Conservation (phyloP, 2,888 invertebrate species). For the Andrena hattorfiana region DNA sequence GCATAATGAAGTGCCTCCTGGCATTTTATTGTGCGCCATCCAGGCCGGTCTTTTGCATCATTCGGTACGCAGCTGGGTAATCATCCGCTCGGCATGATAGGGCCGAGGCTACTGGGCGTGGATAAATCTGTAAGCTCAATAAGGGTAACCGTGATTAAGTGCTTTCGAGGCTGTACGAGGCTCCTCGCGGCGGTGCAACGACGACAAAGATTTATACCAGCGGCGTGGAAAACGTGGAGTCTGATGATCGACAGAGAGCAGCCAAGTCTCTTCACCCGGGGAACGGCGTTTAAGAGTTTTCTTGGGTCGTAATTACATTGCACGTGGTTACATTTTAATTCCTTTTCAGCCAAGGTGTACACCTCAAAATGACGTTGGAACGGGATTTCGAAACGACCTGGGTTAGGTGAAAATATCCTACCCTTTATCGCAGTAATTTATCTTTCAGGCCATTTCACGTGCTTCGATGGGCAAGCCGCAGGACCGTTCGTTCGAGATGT, state of each 20-base stretch:
- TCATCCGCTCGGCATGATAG: constrained; percentile 81
- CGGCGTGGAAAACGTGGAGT: constrained; percentile 56
- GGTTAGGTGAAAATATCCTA: constrained; percentile 10
- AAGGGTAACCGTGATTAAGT: constrained; percentile 78
- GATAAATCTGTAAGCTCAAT: constrained; percentile 81
- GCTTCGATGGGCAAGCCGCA: not conserved
- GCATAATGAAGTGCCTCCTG: constrained; percentile 79
- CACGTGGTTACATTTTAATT: constrained; percentile 21
- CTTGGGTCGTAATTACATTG: constrained; percentile 10
- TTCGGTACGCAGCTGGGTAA: constrained; percentile 78
- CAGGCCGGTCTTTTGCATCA: constrained; percentile 71
- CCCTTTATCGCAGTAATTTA: constrained; percentile 49
- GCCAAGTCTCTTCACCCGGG: not conserved
- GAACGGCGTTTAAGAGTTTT: not conserved
- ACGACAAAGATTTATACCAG: constrained; percentile 66
- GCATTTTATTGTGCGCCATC: constrained; percentile 75
- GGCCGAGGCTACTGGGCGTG: constrained; percentile 83
- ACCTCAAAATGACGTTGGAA: not conserved
- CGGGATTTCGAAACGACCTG: not conserved
- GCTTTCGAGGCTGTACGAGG: constrained; percentile 72
- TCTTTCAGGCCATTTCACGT: constrained; percentile 20
- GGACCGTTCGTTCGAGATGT: constrained; percentile 13
- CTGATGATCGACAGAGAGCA: constrained; percentile 34
- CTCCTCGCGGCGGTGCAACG: constrained; percentile 63
- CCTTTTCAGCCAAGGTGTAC: constrained; percentile 6